Evolutionary conservation across 1,140 invertebrate species (phyloP), one percentile per base, ranked within the genome.

Genomic region (Maconellicoccus hirsutus): DNA sequence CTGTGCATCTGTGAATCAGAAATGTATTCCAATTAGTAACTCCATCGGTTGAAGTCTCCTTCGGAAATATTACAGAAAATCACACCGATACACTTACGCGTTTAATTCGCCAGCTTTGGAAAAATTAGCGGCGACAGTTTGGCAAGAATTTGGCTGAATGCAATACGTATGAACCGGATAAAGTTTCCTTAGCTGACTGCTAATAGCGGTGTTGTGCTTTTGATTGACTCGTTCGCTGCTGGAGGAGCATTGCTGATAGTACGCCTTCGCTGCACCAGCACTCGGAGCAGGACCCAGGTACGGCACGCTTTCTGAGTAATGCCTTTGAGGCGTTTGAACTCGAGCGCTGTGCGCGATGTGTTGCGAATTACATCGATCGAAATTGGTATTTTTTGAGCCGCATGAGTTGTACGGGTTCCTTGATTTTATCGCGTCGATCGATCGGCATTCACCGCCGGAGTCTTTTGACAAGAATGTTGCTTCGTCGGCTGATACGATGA

Each of bases 321-420:
- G 89, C 73, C 89, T 82, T 79, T 92, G 89, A 4, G 90, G 90
- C 8, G 89, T 88, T 76, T 88, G 85, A 8, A 92, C 89, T 70
- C 88, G 81, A 23, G 90, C 86, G 75, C 89, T 91, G 75, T 91
- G 89, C 16, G 86, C 90, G 73, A 92, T 90, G 23, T 88, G 81
- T 74, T 89, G 87, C 72, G 73, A 79, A 73, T 75, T 77, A 66
- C 25, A 25, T 8, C 22, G 6, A 2, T 26, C 22, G 21, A 23
- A 66, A 66, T 16, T 75, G 70, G 10, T 23, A 25, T 16, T 16
- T 74, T 73, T 73, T 71, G 74, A 69, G 66, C 76, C 73, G 26
- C 75, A 22, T 79, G 80, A 16, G 73, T 86, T 84, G 75, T 82
- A 79, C 0, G 84, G 85, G 3, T 83, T 83, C 70, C 89, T 86